Conservation (phyloP, 2,797 vertebrate species). For the Uromys caudimaculatus region DNA sequence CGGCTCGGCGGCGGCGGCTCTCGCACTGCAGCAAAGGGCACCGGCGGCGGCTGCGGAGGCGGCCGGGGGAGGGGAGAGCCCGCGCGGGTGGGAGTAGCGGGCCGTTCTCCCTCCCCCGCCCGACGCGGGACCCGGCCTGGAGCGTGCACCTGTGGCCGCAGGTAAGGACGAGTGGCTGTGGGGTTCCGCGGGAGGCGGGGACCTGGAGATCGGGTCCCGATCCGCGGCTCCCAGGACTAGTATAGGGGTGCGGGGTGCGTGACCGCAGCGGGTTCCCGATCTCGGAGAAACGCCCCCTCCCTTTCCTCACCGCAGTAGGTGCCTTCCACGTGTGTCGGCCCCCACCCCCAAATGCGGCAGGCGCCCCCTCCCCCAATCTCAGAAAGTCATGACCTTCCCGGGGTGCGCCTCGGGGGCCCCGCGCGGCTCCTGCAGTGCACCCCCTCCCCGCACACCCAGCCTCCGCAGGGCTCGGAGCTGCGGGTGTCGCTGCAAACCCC, state of each 20-base stretch:
- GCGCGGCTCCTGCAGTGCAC: background rate
- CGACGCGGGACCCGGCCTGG: constrained; percentile 1
- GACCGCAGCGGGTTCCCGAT: constrained; percentile 33
- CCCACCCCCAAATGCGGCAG: constrained; percentile 57
- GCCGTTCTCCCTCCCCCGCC: constrained; percentile 47
- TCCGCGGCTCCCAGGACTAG: background rate
- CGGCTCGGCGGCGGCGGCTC: constrained; percentile 70
- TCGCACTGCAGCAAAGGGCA: constrained; percentile 81
- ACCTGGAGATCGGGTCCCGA: background rate
- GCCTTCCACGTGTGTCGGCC: constrained; percentile 37
- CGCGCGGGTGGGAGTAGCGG: constrained; percentile 66
- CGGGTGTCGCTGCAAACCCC: background rate
- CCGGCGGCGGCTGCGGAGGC: constrained; percentile 59
- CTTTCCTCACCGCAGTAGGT: constrained; percentile 35
- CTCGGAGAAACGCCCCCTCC: constrained; percentile 74
- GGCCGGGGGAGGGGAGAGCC: constrained; percentile 65
- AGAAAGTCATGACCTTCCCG: constrained; percentile 80
- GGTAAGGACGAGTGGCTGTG: constrained; percentile 70
- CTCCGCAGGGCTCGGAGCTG: background rate
- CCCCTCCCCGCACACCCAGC: background rate
- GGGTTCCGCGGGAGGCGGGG: background rate
- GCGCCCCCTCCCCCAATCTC: constrained; percentile 45
- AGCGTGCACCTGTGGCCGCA: constrained; percentile 76
- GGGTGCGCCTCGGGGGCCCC: background rate
- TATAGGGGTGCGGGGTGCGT: background rate